A percentile compares a stretch with the other conserved stretches of the same genome.
These are phyloP conservation scores for Augochlora pura DNA, from an alignment of 1,140 invertebrate species.

Conservation along the genomic window DNA sequence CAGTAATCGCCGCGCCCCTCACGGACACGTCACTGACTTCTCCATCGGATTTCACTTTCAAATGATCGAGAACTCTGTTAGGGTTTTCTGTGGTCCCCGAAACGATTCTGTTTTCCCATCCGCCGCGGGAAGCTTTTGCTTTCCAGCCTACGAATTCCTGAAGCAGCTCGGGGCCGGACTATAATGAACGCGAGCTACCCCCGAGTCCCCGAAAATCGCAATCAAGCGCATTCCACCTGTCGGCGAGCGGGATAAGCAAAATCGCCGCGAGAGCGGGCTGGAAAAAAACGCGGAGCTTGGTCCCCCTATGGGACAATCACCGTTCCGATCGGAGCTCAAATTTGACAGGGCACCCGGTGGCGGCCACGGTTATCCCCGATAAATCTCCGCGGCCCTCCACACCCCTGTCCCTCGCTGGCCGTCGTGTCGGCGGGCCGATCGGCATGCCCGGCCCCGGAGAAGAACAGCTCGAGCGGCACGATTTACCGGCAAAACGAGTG, in stretches of 20 bases:
- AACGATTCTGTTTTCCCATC: constrained; percentile 3
- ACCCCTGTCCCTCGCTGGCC: background rate
- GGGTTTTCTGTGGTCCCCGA: constrained; percentile 26
- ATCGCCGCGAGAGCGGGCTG: background rate
- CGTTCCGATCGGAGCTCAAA: constrained; percentile 15
- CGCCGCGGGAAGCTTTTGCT: too few species aligned
- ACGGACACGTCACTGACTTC: background rate
- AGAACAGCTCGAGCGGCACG: constrained; percentile 39
- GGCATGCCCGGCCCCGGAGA: constrained; percentile 30
- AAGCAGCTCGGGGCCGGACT: background rate
- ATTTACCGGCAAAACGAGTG: constrained; percentile 50
- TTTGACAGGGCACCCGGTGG: constrained; percentile 32
- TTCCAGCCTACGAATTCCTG: too few species aligned
- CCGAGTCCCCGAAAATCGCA: background rate
- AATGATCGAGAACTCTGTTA: constrained; percentile 33
- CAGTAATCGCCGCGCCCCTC: constrained; percentile 8
- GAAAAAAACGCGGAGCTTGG: background rate
- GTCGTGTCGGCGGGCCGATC: constrained; percentile 27
- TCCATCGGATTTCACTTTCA: constrained; percentile 61
- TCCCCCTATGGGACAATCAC: constrained; percentile 21
- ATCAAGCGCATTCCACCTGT: constrained; percentile 15
- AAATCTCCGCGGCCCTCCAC: constrained; percentile 18
- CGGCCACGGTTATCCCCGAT: constrained; percentile 25
- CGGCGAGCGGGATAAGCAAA: background rate
- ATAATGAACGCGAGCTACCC: background rate